Evolutionary conservation across 2,888 invertebrate species (phyloP).

Genomic region (Syrista parreyssii): DNA sequence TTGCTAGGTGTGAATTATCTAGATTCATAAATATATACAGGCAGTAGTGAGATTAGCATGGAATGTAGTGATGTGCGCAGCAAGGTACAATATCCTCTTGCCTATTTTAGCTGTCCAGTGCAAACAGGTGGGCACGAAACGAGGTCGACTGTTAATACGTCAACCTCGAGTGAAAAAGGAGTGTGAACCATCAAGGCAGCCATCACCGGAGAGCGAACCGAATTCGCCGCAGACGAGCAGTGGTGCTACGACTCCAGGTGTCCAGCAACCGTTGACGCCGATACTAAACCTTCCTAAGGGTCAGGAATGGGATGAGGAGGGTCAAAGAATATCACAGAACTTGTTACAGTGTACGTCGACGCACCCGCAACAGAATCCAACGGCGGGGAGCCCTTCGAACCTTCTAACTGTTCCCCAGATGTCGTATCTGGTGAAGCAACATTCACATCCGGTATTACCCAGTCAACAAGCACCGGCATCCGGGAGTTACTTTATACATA

Average conservation of each 20-base stretch:
- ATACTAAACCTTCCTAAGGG: conserved; percentile 47
- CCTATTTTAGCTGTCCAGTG: conserved; percentile 34
- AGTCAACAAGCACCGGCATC: conserved; percentile 68
- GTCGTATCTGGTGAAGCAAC: conserved; percentile 73
- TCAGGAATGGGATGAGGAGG: conserved; percentile 40
- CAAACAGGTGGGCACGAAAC: conserved; percentile 70
- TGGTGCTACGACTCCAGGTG: conserved; percentile 1
- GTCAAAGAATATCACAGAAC: conserved; percentile 21
- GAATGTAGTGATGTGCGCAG: neutral
- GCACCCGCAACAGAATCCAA: conserved; percentile 71
- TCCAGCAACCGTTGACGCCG: conserved; percentile 66
- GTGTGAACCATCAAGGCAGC: conserved; percentile 67
- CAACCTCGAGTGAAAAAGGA: conserved; percentile 77
- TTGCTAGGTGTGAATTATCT: neutral
- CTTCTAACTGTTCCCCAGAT: conserved; percentile 71
- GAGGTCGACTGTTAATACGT: conserved; percentile 74
- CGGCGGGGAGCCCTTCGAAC: conserved; percentile 68
- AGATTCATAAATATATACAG: neutral
- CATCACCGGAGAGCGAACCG: conserved; percentile 63
- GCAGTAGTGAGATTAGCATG: neutral
- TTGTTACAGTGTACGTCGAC: conserved; percentile 25
- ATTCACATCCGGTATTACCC: conserved; percentile 75
- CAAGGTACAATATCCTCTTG: neutral
- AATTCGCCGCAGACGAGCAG: conserved; percentile 50
- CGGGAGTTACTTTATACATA: conserved; percentile 62